phyloP scores from a whole-genome alignment of 2,888 invertebrate species.

The Pecten maximus region DNA sequence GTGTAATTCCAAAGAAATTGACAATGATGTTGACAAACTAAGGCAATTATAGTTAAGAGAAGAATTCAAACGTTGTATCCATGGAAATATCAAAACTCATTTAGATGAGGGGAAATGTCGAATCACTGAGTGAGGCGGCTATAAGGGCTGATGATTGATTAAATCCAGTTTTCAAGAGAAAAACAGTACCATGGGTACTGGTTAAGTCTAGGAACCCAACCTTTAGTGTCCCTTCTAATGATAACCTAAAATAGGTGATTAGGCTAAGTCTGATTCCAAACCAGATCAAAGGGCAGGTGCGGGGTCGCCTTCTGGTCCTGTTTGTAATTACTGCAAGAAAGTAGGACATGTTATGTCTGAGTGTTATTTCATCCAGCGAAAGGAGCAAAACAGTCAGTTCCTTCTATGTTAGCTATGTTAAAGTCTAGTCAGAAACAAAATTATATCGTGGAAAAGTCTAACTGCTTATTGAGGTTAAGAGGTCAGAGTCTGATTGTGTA shows the following conservation, averaged over 20 bases:
- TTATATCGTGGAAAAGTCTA: conserved; percentile 49
- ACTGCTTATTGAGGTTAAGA: conserved; percentile 22
- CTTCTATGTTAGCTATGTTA: not conserved
- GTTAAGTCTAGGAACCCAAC: not conserved
- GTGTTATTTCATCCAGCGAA: too few species aligned
- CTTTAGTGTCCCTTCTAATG: not conserved
- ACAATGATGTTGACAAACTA: conserved; percentile 45
- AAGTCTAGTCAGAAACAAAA: conserved; percentile 26
- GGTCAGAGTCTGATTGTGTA: conserved; percentile 45
- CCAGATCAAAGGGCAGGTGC: too few species aligned
- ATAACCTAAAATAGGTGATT: not conserved
- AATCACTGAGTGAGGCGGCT: conserved; percentile 44
- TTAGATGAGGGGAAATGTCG: conserved; percentile 45
- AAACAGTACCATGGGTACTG: too few species aligned
- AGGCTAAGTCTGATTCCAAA: not conserved
- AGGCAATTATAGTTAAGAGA: conserved; percentile 50
- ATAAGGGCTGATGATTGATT: conserved; percentile 40
- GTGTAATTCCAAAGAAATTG: conserved; percentile 40
- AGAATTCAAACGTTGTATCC: conserved; percentile 54
- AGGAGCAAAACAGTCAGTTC: not conserved
- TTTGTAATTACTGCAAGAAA: too few species aligned
- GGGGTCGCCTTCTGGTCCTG: too few species aligned
- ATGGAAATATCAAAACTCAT: conserved; percentile 46
- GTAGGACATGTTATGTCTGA: too few species aligned
- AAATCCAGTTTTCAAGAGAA: not conserved